A percentile compares a stretch with the other conserved stretches of the same genome.
Conservation (phyloP, 2,113 vertebrate species). For the Halichoeres trimaculatus region DNA sequence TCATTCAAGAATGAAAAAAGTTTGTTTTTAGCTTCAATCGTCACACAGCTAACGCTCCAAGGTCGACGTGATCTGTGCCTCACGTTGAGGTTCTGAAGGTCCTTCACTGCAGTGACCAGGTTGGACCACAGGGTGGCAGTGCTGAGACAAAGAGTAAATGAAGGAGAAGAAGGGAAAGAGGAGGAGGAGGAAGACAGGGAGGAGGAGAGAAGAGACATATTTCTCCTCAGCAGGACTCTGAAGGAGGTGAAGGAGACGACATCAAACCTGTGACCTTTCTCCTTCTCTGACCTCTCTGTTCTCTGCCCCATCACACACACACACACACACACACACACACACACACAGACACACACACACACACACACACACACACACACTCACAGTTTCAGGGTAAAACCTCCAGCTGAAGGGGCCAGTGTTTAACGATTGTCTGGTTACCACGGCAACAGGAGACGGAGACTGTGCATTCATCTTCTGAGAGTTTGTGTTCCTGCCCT, state of each 20-base stretch:
- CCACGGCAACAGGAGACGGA: constrained; percentile 70
- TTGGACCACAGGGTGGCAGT: constrained; percentile 68
- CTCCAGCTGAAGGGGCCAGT: constrained; percentile 29
- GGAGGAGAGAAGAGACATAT: neutral
- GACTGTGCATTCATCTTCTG: constrained; percentile 50
- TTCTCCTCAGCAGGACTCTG: constrained; percentile 23
- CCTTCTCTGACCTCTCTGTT: neutral
- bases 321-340: constrained; percentile 25
- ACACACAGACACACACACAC: constrained; percentile 20
- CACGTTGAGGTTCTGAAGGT: too few species aligned
- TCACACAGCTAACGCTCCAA: too few species aligned
- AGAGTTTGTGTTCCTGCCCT: neutral
- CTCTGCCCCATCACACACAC: constrained; percentile 26
- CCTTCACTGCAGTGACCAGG: constrained; percentile 31
- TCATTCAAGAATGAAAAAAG: too few species aligned
- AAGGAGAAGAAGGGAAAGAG: neutral
- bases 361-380: constrained; percentile 25
- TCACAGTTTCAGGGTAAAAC: constrained; percentile 38
- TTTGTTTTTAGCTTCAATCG: too few species aligned
- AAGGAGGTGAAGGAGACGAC: constrained; percentile 25
- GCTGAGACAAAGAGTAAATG: constrained; percentile 6
- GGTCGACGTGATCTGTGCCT: too few species aligned
- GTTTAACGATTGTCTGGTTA: constrained; percentile 57
- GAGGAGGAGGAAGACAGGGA: neutral
- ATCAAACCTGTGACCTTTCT: constrained; percentile 35